Evolutionary conservation across 1,140 invertebrate species (phyloP).

Genomic region (Prorops nasuta): DNA sequence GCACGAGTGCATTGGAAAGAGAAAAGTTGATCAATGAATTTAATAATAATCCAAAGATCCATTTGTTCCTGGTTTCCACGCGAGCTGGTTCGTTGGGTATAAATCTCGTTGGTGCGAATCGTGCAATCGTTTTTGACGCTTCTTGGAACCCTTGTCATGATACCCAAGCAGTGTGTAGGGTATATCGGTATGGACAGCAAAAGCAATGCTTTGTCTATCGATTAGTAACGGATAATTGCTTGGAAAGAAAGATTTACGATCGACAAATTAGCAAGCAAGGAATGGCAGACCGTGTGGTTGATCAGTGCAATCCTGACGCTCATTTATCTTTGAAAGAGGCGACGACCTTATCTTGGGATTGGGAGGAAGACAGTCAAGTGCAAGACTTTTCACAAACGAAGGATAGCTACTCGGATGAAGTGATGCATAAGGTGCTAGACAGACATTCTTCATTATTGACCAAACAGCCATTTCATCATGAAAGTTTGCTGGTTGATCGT

Average conservation of each 20-base stretch:
- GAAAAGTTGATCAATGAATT: constrained; percentile 97
- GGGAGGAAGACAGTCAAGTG: constrained; percentile 77
- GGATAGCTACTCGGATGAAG: constrained; percentile 76
- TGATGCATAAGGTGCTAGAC: constrained; percentile 75
- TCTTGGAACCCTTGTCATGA: constrained; percentile 99
- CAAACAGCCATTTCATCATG: constrained; percentile 94
- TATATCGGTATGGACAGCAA: constrained; percentile 93
- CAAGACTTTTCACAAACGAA: constrained; percentile 70
- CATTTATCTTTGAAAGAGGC: constrained; percentile 94
- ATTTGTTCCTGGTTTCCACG: constrained; percentile 95
- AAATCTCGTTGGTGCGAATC: constrained; percentile 95
- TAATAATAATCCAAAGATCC: constrained; percentile 86
- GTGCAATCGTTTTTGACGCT: constrained; percentile 96
- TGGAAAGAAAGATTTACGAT: constrained; percentile 98
- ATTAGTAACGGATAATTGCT: constrained; percentile 92
- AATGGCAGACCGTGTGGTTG: constrained; percentile 96
- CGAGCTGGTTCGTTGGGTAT: constrained; percentile 96
- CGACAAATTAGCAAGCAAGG: constrained; percentile 96
- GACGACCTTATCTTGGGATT: constrained; percentile 89
- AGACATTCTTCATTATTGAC: constrained; percentile 70
- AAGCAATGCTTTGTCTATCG: constrained; percentile 96
- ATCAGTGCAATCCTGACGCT: constrained; percentile 96
- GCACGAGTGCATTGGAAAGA: constrained; percentile 88
- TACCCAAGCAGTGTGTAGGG: constrained; percentile 96
- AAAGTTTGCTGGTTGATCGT: constrained; percentile 91